A percentile compares a stretch with the other conserved stretches of the same genome.
Evolutionary conservation across 2,797 vertebrate species (phyloP).

Genomic region (Paratrypauchen microcephalus): DNA sequence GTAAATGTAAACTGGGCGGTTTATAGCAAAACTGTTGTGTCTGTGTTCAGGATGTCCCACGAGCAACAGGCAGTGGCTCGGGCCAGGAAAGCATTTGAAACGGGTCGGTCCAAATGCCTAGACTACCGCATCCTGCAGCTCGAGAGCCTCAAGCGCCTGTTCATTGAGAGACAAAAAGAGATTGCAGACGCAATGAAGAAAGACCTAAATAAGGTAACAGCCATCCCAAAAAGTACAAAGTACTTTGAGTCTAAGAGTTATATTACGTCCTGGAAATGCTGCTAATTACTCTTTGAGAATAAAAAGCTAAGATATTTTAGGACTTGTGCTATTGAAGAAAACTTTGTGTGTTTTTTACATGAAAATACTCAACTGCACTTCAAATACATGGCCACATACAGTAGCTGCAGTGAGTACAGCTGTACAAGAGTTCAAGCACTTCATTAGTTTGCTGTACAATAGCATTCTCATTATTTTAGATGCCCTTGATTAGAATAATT

Average conservation of each 20-base stretch:
- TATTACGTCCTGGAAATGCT: background rate
- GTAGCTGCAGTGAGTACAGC: background rate
- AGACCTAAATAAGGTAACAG: constrained; percentile 84
- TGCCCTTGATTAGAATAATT: background rate
- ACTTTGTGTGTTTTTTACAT: background rate
- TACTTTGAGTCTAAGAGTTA: background rate
- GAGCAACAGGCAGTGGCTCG: constrained; percentile 75
- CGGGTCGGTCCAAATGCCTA: constrained; percentile 79
- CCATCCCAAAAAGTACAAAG: background rate
- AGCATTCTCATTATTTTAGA: background rate
- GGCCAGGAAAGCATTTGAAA: constrained; percentile 82
- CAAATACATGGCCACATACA: background rate
- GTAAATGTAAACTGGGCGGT: no score
- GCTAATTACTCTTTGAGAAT: background rate
- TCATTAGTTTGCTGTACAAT: background rate
- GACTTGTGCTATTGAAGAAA: background rate
- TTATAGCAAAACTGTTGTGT: background rate
- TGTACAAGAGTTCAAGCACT: background rate
- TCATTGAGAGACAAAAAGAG: constrained; percentile 78
- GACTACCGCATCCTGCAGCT: constrained; percentile 86
- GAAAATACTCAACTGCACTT: no score
- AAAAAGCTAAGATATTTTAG: background rate
- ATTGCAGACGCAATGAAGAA: constrained; percentile 80
- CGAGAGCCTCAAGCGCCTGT: constrained; percentile 79
- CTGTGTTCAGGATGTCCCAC: constrained; percentile 74